Evolutionary conservation across 2,113 vertebrate genomes (phyloP).

Genomic region (Reinhardtius hippoglossoides): DNA sequence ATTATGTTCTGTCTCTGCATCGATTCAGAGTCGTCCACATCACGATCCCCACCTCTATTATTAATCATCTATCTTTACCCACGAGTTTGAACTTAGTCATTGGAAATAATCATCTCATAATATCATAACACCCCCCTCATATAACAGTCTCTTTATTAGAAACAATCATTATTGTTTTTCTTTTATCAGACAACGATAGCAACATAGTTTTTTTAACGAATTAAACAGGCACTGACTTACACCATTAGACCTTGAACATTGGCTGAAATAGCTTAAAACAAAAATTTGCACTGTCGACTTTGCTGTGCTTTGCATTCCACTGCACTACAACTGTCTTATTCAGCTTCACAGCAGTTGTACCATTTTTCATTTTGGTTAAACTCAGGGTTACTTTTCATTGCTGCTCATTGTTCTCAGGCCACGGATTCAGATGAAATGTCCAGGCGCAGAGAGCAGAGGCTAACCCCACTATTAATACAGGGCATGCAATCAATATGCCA

Average conservation of each 20-base stretch:
- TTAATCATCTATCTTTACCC: neutral
- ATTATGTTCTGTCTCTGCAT: no score
- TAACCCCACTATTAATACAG: slow-evolving; percentile 65
- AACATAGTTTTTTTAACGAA: neutral
- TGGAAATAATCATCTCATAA: neutral
- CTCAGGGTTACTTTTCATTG: slow-evolving; percentile 33
- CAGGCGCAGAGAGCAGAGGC: slow-evolving; percentile 44
- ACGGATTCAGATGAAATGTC: slow-evolving; percentile 48
- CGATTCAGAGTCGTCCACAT: no score
- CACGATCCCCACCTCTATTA: no score
- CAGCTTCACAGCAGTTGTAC: slow-evolving; percentile 1
- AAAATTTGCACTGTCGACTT: neutral
- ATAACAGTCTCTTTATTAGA: neutral
- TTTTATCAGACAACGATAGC: neutral
- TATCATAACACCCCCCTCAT: neutral
- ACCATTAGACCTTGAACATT: neutral
- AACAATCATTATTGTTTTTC: neutral
- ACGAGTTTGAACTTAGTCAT: neutral
- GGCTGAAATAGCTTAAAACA: neutral
- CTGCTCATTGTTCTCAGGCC: slow-evolving; percentile 28
- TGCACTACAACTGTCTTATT: neutral
- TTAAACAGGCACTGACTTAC: neutral
- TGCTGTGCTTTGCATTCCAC: neutral
- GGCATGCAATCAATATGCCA: slow-evolving; percentile 78
- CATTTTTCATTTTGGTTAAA: slow-evolving; percentile 22